Conservation (phyloP, 37 sponge, comb jelly and placozoan species). For the Cladorhizidae sp. region DNA sequence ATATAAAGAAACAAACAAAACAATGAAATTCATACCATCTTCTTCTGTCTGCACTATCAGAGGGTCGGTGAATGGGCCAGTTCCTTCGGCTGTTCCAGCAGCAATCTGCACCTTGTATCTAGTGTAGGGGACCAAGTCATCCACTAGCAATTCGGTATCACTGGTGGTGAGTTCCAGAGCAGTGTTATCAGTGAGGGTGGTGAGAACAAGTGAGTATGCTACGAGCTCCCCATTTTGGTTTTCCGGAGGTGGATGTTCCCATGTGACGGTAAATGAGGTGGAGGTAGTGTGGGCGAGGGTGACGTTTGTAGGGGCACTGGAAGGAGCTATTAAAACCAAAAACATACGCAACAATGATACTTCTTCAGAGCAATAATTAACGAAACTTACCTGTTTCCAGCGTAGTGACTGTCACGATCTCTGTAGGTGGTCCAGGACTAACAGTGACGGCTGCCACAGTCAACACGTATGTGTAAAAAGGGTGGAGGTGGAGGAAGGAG, state of each 20-base stretch:
- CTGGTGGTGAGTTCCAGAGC: background rate
- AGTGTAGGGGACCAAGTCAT: slow-evolving; percentile 1
- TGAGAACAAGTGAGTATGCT: slow-evolving; percentile 3
- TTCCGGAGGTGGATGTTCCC: slow-evolving; percentile 16
- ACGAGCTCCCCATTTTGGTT: slow-evolving; percentile 26
- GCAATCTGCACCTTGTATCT: slow-evolving; percentile 11
- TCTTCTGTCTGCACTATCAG: background rate
- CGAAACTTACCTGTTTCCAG: slow-evolving; percentile 28
- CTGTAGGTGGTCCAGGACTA: slow-evolving; percentile 12
- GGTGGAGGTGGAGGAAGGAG: slow-evolving; percentile 14
- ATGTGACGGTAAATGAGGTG: slow-evolving; percentile 12
- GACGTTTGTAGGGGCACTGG: background rate
- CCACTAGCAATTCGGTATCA: background rate
- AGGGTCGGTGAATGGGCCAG: slow-evolving; percentile 15
- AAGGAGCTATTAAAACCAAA: slow-evolving; percentile 11
- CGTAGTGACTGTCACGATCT: background rate
- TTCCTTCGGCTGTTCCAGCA: slow-evolving; percentile 22
- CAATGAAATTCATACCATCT: slow-evolving; percentile 16
- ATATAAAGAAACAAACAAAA: background rate
- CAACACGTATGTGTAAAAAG: slow-evolving; percentile 30
- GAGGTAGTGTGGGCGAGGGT: background rate
- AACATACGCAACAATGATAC: background rate
- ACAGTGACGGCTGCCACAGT: slow-evolving; percentile 39
- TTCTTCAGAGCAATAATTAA: too few relatives aligned
- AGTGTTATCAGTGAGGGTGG: background rate